Evolutionary conservation across 2,113 vertebrate species (phyloP).

Genomic region (Otis tarda): DNA sequence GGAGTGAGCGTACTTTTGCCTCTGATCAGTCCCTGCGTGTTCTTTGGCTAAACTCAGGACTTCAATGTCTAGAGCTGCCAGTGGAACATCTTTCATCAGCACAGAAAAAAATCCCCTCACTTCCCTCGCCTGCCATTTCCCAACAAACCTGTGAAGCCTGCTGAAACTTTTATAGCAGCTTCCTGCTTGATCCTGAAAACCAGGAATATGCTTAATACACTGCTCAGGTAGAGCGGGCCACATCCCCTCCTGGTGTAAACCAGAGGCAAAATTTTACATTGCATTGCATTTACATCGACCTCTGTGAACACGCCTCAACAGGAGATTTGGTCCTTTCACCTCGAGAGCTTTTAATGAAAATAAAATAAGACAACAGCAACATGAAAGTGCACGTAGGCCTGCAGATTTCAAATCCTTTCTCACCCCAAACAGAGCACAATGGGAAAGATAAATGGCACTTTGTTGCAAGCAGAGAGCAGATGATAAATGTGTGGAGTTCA

Average conservation of each 20-base stretch:
- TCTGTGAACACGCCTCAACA: neutral
- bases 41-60: neutral
- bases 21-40: neutral
- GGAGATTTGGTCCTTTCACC: neutral
- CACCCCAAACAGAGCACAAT: neutral
- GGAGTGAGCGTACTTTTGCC: neutral
- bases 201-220: accelerated
- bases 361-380: neutral
- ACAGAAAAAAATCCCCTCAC: neutral
- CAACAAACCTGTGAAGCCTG: neutral
- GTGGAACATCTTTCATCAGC: neutral
- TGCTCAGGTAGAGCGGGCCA: neutral
- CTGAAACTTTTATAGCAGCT: neutral
- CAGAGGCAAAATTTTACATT: neutral
- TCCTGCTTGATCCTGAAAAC: neutral
- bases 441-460: neutral
- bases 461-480: neutral
- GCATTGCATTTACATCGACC: neutral
- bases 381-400: neutral
- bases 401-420: neutral
- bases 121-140: neutral
- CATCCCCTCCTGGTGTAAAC: neutral
- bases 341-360: neutral
- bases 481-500: neutral
- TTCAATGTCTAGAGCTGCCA: neutral